Conservation (phyloP, 35 echinoderm and acorn worm genomes). For the Strongylocentrotus purpuratus region DNA sequence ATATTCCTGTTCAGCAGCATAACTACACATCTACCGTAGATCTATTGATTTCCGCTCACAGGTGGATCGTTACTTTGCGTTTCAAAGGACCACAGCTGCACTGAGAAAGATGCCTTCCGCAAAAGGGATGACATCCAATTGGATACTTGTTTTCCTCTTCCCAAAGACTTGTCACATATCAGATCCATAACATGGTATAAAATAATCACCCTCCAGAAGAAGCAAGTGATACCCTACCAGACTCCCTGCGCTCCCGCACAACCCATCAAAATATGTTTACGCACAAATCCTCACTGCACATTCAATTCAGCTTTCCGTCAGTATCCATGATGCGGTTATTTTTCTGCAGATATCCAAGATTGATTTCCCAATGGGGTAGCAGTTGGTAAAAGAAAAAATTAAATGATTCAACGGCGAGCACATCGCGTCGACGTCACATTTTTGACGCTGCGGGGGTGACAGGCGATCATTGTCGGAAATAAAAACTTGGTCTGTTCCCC, state of each 20-base stretch:
- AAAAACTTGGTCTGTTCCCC: background rate
- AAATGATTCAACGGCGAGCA: background rate
- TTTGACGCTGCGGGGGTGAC: background rate
- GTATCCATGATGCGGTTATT: slow-evolving; percentile 2
- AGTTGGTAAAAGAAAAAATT: background rate
- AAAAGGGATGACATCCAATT: background rate
- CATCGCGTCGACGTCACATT: background rate
- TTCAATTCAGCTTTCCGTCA: background rate
- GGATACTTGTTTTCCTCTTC: background rate
- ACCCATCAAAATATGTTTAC: background rate
- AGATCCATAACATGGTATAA: background rate
- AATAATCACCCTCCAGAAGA: background rate
- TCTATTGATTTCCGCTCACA: background rate
- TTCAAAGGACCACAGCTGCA: background rate
- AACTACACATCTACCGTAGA: background rate
- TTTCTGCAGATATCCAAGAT: background rate
- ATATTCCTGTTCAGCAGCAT: background rate
- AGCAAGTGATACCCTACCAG: background rate
- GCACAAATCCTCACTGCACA: background rate
- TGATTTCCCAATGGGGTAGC: background rate
- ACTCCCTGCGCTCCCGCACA: background rate
- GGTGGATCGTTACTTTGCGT: background rate
- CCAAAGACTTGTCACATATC: background rate
- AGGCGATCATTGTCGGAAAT: background rate
- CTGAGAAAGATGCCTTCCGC: background rate